Evolutionary conservation across 2,797 vertebrate genomes (phyloP).

Genomic region (Poeciliopsis gracilis): DNA sequence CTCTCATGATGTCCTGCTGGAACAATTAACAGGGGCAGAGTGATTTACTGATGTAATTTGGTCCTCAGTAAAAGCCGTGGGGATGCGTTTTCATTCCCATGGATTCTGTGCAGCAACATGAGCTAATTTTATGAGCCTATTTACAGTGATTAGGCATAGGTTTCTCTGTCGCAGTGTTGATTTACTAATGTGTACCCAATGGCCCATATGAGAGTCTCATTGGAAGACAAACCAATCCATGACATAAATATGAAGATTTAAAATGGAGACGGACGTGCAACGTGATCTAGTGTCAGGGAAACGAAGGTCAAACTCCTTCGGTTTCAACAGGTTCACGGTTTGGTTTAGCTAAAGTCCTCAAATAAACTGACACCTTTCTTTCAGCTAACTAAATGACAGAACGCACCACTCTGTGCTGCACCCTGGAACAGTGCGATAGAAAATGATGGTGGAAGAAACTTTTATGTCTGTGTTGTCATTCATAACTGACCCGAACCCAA

Average conservation of each 20-base stretch:
- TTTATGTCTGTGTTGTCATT: background rate
- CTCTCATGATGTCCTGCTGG: conserved; percentile 25
- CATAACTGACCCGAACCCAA: background rate
- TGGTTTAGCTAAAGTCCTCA: background rate
- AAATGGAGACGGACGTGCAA: background rate
- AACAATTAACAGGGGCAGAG: conserved; percentile 45
- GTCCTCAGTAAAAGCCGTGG: conserved; percentile 15
- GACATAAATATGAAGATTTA: background rate
- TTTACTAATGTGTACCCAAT: background rate
- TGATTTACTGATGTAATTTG: conserved; percentile 36
- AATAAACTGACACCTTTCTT: background rate
- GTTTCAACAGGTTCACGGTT: background rate
- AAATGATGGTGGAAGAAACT: background rate
- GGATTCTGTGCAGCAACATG: background rate
- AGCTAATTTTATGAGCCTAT: background rate
- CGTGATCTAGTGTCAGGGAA: background rate
- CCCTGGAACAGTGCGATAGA: background rate
- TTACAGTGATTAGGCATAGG: background rate
- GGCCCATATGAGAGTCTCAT: background rate
- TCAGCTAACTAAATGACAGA: background rate
- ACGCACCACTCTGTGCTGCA: background rate
- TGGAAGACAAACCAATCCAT: background rate
- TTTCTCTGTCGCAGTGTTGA: background rate
- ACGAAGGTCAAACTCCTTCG: background rate
- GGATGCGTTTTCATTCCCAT: background rate